Base-by-base conservation (phyloP, 2,888 invertebrate species). In the Drosophila cracens region DNA sequence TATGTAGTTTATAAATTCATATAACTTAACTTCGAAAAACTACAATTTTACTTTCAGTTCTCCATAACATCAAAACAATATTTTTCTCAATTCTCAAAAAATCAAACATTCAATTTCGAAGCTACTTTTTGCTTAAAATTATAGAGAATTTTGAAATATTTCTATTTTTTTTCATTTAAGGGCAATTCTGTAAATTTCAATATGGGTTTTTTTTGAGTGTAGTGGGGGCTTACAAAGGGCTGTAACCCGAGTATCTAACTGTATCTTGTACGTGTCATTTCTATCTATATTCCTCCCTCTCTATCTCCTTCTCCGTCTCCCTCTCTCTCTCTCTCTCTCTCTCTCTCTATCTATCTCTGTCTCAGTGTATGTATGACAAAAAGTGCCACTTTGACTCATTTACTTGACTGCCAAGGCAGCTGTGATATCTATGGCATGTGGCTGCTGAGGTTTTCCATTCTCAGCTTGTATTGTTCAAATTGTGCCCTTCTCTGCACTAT, bases 341-440 rank as follows among this genome's bases (percentile, higher is more conserved):
- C n/a, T 34, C 1, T 11, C 11, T 18, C 2, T 73, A 18, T 31
- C 10, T 40, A 21, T 59, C 10, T 56, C 29, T 38, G 3, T 34
- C 57, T 62, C 49, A 43, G 29, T 34, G 21, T 70, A 58, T 70
- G 67, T 70, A 69, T 70, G 66, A 53, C 74, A 77, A 77, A 83
- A 81, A 72, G 70, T 81, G 81, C 64, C 68, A 81, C 68, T 82
- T 77, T 83, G 81, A 66, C 83, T 70, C 79, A 78, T 81, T 81
- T 78, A 78, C 74, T 66, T 69, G 66, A 69, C 64, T 62, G 73
- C 34, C 60, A 64, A 62, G 79, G 53, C 79, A 70, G 82, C 79
- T 74, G 79, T 79, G 78, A 77, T 78, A 76, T 72, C 67, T 81
- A 60, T 71, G 81, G 71, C 76, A 67, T 78, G 78, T 52, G 81